Base-by-base conservation (phyloP, 2,113 vertebrate genomes). In the Ancistrus triradiatus region DNA sequence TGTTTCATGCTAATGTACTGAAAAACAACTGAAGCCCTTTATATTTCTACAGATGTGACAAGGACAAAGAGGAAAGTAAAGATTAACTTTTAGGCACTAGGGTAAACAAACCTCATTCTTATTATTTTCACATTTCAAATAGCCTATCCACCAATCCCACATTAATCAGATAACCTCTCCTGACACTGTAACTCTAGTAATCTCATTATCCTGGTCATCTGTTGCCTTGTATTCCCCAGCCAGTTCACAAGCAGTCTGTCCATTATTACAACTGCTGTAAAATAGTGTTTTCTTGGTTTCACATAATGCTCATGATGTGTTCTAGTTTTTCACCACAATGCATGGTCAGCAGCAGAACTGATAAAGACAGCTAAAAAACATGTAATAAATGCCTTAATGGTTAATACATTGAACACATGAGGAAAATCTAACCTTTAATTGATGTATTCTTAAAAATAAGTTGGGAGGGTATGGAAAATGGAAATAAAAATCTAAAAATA, bases 1-100 rank as follows among this genome's bases (percentile, higher is more conserved):
- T 31, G 27, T 31, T 31, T 31, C 7, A 4, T 70, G 46, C 59
- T 59, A 52, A 53, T 68, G 59, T 69, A 58, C 64, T 76, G 47
- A 46, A 46, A 40, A 69, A 49, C 71, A 51, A 63, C 62, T 78
- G 46, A 70, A 86, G 78, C 84, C 83, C 84, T 94, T 88, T 91
- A 87, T 90, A 83, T 93, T 83, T 80, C 86, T 88, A 69, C 90
- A 91, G 92, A 91, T 91, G 80, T 90, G 89, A 89, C 72, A 81
- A 77, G 87, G 88, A 86, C 82, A 87, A 81, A 74, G 91, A 88
- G 88, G 90, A 89, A 61, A 86, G 80, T 86, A 90, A 88, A 85
- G 85, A 86, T 78, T 87, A 89, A 84, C 74, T 83, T 84, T 89
- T 90, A 89, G 83, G 80, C 59, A 65, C 82, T 90, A 90, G 91